These are phyloP conservation scores for Cephalopachus bancanus DNA, from an alignment of 2,797 vertebrate genomes.

Conservation along the genomic window DNA sequence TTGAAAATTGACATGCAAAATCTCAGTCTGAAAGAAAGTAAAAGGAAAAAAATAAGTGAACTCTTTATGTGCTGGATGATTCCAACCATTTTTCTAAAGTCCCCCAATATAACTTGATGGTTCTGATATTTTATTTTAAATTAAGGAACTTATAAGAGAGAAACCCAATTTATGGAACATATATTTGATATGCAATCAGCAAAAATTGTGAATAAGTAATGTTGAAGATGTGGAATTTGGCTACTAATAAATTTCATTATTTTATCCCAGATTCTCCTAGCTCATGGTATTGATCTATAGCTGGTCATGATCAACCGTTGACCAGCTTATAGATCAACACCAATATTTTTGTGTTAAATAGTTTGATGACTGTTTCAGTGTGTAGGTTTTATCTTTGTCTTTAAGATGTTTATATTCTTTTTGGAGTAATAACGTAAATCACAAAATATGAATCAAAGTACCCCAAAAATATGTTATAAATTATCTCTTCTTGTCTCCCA, in stretches of 20 bases:
- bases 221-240: slow-evolving; percentile 6
- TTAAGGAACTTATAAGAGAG: background rate
- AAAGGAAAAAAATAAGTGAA: background rate
- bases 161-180: slow-evolving; percentile 53
- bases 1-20: slow-evolving; percentile 46
- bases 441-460: slow-evolving; percentile 27
- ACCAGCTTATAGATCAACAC: background rate
- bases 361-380: background rate
- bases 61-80: background rate
- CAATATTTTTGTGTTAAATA: slow-evolving; percentile 28
- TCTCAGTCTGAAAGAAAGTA: slow-evolving; percentile 26
- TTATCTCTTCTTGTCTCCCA: background rate
- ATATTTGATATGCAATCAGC: slow-evolving; percentile 30
- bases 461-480: background rate
- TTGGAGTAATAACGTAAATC: slow-evolving; percentile 31
- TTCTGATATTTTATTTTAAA: slow-evolving; percentile 58
- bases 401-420: slow-evolving; percentile 16
- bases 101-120: background rate
- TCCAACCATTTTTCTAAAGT: background rate
- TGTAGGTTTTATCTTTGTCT: background rate
- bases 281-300: background rate
- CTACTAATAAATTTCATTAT: background rate
- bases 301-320: background rate
- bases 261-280: background rate
- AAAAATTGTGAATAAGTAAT: slow-evolving; percentile 15